These are phyloP conservation scores for Ophiothrix spiculata DNA, from an alignment of 35 echinoderm and acorn worm genomes.

Conservation along the genomic window DNA sequence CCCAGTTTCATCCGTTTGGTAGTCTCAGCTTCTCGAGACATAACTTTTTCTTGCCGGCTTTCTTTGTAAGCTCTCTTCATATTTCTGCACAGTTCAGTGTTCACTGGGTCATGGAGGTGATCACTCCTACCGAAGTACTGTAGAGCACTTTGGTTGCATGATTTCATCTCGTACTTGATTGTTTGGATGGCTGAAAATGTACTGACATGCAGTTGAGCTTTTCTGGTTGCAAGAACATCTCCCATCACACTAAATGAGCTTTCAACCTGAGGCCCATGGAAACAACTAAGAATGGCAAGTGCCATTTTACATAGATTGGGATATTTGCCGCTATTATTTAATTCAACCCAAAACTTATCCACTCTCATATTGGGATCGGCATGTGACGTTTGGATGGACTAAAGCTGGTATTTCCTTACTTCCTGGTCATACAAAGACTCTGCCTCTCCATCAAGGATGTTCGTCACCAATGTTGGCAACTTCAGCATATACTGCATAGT, in stretches of 20 bases:
- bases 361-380: background rate
- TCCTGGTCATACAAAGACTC: background rate
- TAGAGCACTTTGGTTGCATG: background rate
- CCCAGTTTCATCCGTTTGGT: no score
- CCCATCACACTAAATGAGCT: slow-evolving; percentile 34
- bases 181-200: slow-evolving; percentile 34
- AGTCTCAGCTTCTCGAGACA: no score
- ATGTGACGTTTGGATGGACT: background rate
- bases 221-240: background rate
- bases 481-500: slow-evolving; percentile 8
- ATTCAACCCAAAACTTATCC: slow-evolving; percentile 10
- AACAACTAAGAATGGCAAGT: background rate
- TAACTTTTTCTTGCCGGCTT: no score
- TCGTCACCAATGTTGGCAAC: background rate
- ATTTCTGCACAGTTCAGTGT: slow-evolving; percentile 10
- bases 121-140: slow-evolving; percentile 5
- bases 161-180: slow-evolving; percentile 5
- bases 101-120: slow-evolving; percentile 21
- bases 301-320: background rate
- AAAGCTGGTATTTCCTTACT: background rate
- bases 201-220: slow-evolving; percentile 27
- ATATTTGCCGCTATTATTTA: background rate
- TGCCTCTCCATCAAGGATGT: background rate
- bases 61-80: slow-evolving; percentile 1
- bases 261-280: slow-evolving; percentile 18